phyloP scores from a whole-genome alignment of 2,797 vertebrate genomes.

The Centroberyx gerrardi region DNA sequence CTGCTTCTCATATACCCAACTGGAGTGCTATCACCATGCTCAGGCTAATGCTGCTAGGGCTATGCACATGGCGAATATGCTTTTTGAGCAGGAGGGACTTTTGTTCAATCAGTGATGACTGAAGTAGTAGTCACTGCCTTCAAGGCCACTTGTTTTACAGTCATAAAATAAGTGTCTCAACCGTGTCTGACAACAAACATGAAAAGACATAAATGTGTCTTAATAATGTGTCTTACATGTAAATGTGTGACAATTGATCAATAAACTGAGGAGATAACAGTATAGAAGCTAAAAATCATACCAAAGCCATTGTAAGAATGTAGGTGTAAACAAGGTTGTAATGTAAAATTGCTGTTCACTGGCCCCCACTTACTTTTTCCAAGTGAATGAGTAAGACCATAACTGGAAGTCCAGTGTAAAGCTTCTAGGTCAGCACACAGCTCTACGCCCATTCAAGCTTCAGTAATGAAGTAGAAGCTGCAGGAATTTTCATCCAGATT shows the following conservation, averaged over 20 bases:
- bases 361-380: neutral
- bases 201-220: too few species aligned
- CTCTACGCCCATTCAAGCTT: constrained; percentile 35
- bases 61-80: too few species aligned
- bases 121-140: too few species aligned
- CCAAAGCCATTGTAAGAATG: neutral
- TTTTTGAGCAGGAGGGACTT: too few species aligned
- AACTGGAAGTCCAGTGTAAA: constrained; percentile 41
- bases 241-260: neutral
- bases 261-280: neutral
- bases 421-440: constrained; percentile 51
- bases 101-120: too few species aligned
- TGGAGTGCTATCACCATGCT: too few species aligned
- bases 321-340: neutral
- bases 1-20: too few species aligned
- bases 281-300: neutral
- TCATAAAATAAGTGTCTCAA: too few species aligned
- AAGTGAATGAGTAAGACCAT: constrained; percentile 21
- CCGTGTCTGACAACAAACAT: too few species aligned
- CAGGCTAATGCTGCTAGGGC: too few species aligned
- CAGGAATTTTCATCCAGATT: constrained; percentile 67
- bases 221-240: too few species aligned
- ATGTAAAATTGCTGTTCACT: constrained; percentile 14
- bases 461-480: constrained; percentile 36
- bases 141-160: too few species aligned